Base-by-base conservation (phyloP, 2,888 invertebrate species). In the Drosophila helvetica region DNA sequence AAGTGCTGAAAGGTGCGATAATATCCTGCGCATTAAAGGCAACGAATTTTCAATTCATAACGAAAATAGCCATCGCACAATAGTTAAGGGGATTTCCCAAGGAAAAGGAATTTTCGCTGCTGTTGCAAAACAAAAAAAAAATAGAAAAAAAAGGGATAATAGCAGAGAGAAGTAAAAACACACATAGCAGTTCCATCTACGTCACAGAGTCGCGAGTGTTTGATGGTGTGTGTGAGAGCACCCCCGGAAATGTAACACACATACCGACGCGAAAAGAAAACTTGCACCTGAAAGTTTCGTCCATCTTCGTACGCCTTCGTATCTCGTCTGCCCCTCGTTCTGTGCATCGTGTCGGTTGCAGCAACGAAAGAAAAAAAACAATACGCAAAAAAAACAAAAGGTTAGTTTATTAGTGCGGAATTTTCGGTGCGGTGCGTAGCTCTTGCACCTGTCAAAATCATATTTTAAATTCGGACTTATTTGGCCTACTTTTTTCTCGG, bases 181-280 rank as follows among this genome's bases (percentile, higher is more conserved):
- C 55, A 78, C 61, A 78, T 45, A 83, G 84, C 74, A 64, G 18
- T 19, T 38, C 43, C 42, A 83, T 78, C 79, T 84, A 83, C 83
- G 83, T 83, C 83, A 83, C 88, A 78, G 64, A 80, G 73, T 69
- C 42, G 71, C 52, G 68, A 54, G 55, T 65, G 61, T 27, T 42
- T 47, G 52, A 19, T 57, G 56, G 83, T 75, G 80, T 75, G 83
- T 70, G 84, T 78, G 75, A 73, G 78, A 75, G 77, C 84, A 88
- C 89, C 89, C 90, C 88, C 90, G 88, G 88, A 89, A 89, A 90
- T 89, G 90, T 90, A 84, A 79, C 74, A 67, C 71, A 68, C 61
- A 58, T 42, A 70, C 66, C 33, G 55, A 51, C 51, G 65, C 60
- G 62, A 59, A 72, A 78, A 67, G 79, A 86, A 86, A 83, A 88